phyloP scores from a whole-genome alignment of 2,888 invertebrate species.

The Hoplodrina blanda region DNA sequence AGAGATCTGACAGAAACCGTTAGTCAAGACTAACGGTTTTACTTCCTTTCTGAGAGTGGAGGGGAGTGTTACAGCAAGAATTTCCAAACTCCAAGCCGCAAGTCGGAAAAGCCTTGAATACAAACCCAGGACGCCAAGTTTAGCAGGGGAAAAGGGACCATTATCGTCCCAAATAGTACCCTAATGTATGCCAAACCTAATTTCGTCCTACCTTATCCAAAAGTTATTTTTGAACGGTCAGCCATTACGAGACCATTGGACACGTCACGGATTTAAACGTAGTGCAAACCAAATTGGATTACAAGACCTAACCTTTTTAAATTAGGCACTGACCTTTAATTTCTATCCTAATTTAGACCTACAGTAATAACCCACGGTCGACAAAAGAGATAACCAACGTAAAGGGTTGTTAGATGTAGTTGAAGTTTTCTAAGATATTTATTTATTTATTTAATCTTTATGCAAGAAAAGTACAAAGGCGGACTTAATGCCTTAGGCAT shows the following conservation, averaged over 20 bases:
- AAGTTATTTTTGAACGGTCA: slow-evolving; percentile 15
- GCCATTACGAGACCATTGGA: slow-evolving; percentile 23
- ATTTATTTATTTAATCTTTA: too few relatives aligned
- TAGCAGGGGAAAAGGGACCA: too few relatives aligned
- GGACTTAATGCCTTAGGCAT: too few relatives aligned
- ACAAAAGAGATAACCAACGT: background rate
- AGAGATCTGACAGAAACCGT: too few relatives aligned
- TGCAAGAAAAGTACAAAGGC: too few relatives aligned
- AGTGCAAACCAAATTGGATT: slow-evolving; percentile 30
- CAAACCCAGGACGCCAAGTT: too few relatives aligned
- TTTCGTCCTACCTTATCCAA: background rate
- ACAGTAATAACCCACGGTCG: background rate
- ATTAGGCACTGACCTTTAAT: slow-evolving; percentile 19
- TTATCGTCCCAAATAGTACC: background rate
- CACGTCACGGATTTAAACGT: slow-evolving; percentile 15
- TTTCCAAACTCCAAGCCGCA: too few relatives aligned
- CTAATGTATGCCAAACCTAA: background rate
- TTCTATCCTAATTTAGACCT: slow-evolving; percentile 16
- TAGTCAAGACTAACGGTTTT: too few relatives aligned
- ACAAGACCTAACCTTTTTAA: slow-evolving; percentile 23
- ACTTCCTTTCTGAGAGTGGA: too few relatives aligned
- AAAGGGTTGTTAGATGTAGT: background rate
- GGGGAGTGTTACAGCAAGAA: too few relatives aligned
- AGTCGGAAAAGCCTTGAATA: too few relatives aligned
- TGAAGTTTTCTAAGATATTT: too few relatives aligned